phyloP scores from a whole-genome alignment of 1,140 invertebrate species.

The Zophobas morio region DNA sequence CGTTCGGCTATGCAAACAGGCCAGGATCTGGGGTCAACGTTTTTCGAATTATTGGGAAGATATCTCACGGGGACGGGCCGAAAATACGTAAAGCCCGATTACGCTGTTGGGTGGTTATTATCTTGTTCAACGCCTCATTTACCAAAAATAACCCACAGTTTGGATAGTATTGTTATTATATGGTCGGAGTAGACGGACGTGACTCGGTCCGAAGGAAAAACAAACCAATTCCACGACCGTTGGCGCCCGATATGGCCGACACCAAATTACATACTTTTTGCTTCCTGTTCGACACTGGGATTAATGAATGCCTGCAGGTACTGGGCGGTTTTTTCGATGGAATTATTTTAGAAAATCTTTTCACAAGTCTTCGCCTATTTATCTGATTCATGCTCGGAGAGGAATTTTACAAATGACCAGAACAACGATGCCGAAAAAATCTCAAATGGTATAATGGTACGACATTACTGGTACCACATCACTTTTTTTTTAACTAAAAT shows the following conservation, averaged over 20 bases:
- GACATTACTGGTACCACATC: too few species aligned
- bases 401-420: too few species aligned
- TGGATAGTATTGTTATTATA: constrained; percentile 45
- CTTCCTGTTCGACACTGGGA: not conserved
- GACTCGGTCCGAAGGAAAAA: constrained; percentile 22
- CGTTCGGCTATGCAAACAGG: constrained; percentile 31
- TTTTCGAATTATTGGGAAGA: constrained; percentile 16
- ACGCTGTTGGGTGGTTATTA: constrained; percentile 29
- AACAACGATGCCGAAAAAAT: too few species aligned
- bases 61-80: constrained; percentile 4
- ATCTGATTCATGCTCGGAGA: too few species aligned
- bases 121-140: constrained; percentile 49
- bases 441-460: too few species aligned
- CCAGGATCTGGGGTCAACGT: constrained; percentile 12
- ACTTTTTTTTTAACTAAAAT: too few species aligned
- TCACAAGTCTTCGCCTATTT: too few species aligned
- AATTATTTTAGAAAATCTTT: too few species aligned
- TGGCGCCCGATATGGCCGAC: constrained; percentile 27
- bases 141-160: constrained; percentile 44
- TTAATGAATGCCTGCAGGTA: too few species aligned
- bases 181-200: constrained; percentile 33
- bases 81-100: constrained; percentile 15
- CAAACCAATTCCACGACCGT: not conserved
- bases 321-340: too few species aligned
- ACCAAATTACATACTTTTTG: not conserved